Conservation (phyloP, 2,113 vertebrate genomes). For the Thamnaconus septentrionalis region DNA sequence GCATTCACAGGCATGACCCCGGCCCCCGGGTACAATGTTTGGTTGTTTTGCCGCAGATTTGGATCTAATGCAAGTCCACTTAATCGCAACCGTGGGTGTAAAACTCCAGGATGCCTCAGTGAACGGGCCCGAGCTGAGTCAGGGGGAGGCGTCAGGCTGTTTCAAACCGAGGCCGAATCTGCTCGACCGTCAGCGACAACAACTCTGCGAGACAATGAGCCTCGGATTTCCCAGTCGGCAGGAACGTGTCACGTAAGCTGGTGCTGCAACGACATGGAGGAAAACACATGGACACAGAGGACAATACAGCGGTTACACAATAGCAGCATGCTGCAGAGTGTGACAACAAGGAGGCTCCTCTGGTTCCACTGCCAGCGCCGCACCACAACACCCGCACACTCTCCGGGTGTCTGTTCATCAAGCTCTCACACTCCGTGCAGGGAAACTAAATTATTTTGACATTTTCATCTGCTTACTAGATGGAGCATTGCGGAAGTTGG, state of each 20-base stretch:
- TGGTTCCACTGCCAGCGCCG: no score
- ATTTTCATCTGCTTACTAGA: no score
- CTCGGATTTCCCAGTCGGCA: slow-evolving; percentile 5
- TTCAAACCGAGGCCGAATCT: slow-evolving; percentile 5
- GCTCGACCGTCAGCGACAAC: slow-evolving; percentile 24
- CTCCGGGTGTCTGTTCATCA: no score
- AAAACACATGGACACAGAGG: neutral
- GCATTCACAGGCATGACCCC: neutral
- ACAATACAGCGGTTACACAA: neutral
- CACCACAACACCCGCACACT: no score
- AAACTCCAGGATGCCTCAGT: slow-evolving; percentile 8
- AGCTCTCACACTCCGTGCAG: no score
- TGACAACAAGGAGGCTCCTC: no score
- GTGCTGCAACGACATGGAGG: neutral
- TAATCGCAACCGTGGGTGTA: neutral
- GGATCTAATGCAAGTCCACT: neutral
- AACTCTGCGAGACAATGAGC: slow-evolving; percentile 29
- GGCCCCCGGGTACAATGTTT: neutral
- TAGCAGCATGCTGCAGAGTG: neutral
- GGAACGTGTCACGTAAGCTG: slow-evolving; percentile 6
- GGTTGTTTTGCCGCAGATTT: neutral
- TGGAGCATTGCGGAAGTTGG: no score
- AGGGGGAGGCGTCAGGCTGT: slow-evolving; percentile 35
- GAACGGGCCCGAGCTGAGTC: slow-evolving; percentile 28
- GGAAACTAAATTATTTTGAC: no score